phyloP scores from a whole-genome alignment of 1,140 invertebrate species.

The Micrasema longulum region DNA sequence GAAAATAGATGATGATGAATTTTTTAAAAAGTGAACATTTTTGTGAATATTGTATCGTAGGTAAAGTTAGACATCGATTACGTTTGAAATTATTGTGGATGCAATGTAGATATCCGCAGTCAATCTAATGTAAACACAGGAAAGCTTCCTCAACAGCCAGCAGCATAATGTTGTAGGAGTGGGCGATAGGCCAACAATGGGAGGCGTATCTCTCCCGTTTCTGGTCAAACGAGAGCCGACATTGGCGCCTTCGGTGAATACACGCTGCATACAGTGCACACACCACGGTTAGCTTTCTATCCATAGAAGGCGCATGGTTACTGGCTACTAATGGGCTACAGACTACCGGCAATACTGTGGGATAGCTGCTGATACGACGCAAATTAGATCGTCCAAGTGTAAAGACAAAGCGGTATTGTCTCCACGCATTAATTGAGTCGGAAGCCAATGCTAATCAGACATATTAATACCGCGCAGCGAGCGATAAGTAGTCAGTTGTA shows the following conservation, averaged over 20 bases:
- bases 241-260: neutral
- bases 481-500: no score
- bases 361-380: neutral
- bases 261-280: no score
- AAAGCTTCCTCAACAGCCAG: neutral
- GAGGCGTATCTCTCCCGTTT: neutral
- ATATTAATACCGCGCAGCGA: neutral
- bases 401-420: conserved; percentile 27
- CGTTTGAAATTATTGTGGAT: no score
- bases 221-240: conserved; percentile 19
- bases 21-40: no score
- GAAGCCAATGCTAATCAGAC: neutral
- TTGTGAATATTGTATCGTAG: no score
- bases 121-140: conserved; percentile 6
- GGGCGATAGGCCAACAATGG: conserved; percentile 19
- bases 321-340: neutral
- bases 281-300: neutral
- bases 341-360: no score
- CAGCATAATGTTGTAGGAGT: neutral
- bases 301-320: neutral
- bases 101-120: neutral
- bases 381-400: conserved; percentile 19
- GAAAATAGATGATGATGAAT: no score
- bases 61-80: no score
- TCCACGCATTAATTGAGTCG: neutral